Evolutionary conservation across 2,888 invertebrate species (phyloP).

Genomic region (Orchesellides sinensis): DNA sequence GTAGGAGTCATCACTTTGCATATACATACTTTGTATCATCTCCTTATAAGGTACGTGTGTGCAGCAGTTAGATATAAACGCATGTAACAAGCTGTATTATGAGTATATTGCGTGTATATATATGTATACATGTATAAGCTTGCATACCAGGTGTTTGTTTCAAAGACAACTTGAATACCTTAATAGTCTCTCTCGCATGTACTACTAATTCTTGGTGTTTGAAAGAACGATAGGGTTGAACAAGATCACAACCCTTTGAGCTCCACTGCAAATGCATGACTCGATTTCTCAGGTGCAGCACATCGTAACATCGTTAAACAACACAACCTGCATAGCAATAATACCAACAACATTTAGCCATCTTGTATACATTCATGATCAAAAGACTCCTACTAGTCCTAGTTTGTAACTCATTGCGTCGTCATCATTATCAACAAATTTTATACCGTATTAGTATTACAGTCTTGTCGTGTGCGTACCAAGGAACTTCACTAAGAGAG

Average conservation of each 20-base stretch:
- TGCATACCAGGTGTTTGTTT: constrained; percentile 31
- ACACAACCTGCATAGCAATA: neutral
- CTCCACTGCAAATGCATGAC: constrained; percentile 16
- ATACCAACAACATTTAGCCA: neutral
- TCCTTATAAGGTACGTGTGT: neutral
- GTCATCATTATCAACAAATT: neutral
- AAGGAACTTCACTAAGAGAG: neutral
- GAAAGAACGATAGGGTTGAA: constrained; percentile 10
- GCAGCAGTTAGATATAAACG: neutral
- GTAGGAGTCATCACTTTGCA: constrained; percentile 9
- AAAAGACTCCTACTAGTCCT: neutral
- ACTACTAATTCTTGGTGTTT: constrained; percentile 47
- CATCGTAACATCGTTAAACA: neutral
- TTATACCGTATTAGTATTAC: neutral
- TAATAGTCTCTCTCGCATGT: constrained; percentile 42
- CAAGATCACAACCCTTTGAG: constrained; percentile 37
- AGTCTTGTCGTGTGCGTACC: neutral
- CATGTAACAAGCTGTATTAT: neutral
- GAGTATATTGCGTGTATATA: too few species aligned
- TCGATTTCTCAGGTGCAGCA: neutral
- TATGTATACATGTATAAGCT: neutral
- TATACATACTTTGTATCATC: neutral
- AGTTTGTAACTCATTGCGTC: neutral
- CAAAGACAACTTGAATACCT: constrained; percentile 29
- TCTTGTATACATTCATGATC: neutral